Base-by-base conservation (phyloP, 1,140 invertebrate genomes). In the Subanguina moxae region DNA sequence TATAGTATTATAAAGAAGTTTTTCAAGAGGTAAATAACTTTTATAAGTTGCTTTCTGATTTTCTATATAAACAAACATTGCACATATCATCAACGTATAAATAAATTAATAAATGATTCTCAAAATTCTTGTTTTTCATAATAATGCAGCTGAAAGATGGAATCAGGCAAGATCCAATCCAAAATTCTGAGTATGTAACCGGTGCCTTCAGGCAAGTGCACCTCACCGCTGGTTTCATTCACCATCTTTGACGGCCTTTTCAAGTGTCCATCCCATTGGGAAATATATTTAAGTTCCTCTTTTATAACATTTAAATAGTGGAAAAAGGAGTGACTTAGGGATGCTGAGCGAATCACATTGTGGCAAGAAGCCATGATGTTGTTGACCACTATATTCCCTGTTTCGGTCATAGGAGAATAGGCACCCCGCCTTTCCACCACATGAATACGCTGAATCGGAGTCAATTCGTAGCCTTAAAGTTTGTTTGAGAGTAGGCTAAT, bases 371-470 rank as follows among this genome's bases (percentile, higher is more conserved):
- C 76, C 32, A 77, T 64, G 11, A 77, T 30, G 56, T 73, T 67
- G 42, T 77, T 74, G 38, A 77, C 76, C 46, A 77, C 32, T 21
- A 77, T 64, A 57, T 75, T 65, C 57, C 76, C 76, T 19, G 65
- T 70, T 56, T 57, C 64, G 13, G 76, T 77, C 76, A 77, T 76
- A 17, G 76, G 76, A 15, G 76, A 75, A 58, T 70, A 77, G 38
- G 65, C 73, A 27, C 76, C 76, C 9, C 42, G 64, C 56, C 72
- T 69, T 21, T 64, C 59, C 57, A 78, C 62, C 13, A 56, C 21
- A 56, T 9, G 3, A 13, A 56, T 56, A 38, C 32, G 32, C 32
- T 38, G 32, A n/a, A 38, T 38, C 3, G 32, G 3, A 38, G 11
- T 11, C 32, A 38, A 3, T 38, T 38, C 32, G 11, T 38, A 38